These are phyloP conservation scores for Meiosimyza platycephala DNA, from an alignment of 2,888 invertebrate genomes.

Conservation along the genomic window DNA sequence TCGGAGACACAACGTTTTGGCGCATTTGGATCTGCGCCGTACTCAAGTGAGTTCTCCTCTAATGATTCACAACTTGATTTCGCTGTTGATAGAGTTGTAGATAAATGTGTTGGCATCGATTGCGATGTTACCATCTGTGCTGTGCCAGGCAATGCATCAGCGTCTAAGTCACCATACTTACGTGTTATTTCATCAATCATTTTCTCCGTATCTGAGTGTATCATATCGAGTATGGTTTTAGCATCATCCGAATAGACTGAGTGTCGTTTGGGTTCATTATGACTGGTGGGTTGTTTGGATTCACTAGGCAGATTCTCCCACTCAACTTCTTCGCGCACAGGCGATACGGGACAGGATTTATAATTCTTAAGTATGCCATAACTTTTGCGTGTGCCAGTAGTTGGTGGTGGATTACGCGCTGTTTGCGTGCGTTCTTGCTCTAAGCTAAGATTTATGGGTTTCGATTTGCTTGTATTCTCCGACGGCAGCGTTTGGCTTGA, in stretches of 20 bases:
- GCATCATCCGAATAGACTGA: slow-evolving; percentile 69
- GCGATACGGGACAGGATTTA: slow-evolving; percentile 85
- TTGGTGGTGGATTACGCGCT: slow-evolving; percentile 8
- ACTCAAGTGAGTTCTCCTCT: slow-evolving; percentile 70
- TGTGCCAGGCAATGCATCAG: slow-evolving; percentile 47
- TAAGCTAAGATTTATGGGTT: not conserved
- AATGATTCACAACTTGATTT: slow-evolving; percentile 78
- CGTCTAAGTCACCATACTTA: slow-evolving; percentile 74
- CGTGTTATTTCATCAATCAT: slow-evolving; percentile 76
- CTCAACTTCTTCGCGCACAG: slow-evolving; percentile 82
- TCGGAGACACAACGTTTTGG: slow-evolving; percentile 76
- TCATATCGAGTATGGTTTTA: slow-evolving; percentile 72
- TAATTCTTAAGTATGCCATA: slow-evolving; percentile 74
- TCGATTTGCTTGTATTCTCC: slow-evolving; percentile 21
- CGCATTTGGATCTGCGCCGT: slow-evolving; percentile 26
- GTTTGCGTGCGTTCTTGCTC: slow-evolving; percentile 24
- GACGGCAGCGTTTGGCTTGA: slow-evolving; percentile 40
- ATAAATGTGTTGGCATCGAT: slow-evolving; percentile 59
- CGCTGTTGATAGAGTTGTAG: slow-evolving; percentile 69
- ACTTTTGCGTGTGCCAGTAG: slow-evolving; percentile 63
- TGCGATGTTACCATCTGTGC: slow-evolving; percentile 55
- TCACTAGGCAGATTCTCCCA: slow-evolving; percentile 69
- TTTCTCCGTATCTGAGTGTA: slow-evolving; percentile 74
- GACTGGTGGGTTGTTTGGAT: slow-evolving; percentile 49
- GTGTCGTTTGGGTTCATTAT: slow-evolving; percentile 64